These are phyloP conservation scores for Gortyna flavago DNA, from an alignment of 2,888 invertebrate species.

Conservation along the genomic window DNA sequence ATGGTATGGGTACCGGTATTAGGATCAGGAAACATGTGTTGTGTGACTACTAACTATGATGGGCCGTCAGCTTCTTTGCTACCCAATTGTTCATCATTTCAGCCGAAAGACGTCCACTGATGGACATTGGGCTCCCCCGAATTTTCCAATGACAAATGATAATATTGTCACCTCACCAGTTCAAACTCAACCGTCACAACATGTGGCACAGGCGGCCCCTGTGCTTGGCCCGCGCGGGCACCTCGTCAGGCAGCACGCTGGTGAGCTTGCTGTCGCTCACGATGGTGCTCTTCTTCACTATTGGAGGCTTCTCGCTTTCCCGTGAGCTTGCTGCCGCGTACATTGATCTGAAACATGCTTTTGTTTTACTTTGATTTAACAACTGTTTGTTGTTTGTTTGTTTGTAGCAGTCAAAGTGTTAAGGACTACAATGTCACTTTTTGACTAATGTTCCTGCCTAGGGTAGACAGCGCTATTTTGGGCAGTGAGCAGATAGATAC, in stretches of 20 bases:
- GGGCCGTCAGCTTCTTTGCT: not conserved
- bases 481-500: not conserved
- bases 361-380: constrained; percentile 75
- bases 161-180: constrained; percentile 78
- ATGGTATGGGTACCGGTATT: not conserved
- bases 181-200: constrained; percentile 89
- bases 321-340: constrained; percentile 85
- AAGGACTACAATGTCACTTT: not conserved
- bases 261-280: constrained; percentile 67
- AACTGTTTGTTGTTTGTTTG: no score
- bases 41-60: not conserved
- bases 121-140: no score
- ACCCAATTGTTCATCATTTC: not conserved
- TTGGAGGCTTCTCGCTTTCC: constrained; percentile 71
- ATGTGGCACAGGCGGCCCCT: constrained; percentile 86
- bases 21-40: no score
- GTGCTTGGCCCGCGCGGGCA: constrained; percentile 78
- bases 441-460: not conserved
- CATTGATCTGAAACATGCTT: constrained; percentile 88
- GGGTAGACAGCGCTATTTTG: not conserved
- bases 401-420: no score
- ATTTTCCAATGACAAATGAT: not conserved
- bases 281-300: constrained; percentile 72
- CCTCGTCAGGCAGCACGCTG: constrained; percentile 67
- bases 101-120: no score